These are phyloP conservation scores for Notiomystis cincta DNA, from an alignment of 2,113 vertebrate species.

Conservation along the genomic window DNA sequence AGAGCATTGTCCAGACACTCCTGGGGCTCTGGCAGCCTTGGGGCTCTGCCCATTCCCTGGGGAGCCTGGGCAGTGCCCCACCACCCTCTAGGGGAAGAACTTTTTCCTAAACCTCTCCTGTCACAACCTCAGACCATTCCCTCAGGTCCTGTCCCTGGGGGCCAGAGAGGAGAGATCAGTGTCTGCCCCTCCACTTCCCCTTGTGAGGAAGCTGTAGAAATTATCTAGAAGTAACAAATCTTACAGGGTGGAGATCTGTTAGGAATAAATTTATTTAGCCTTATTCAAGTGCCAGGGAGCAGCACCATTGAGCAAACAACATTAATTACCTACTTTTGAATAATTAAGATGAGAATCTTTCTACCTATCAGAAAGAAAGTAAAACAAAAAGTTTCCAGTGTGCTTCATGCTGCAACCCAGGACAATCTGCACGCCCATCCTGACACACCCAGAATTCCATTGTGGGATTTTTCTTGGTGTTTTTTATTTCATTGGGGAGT, in stretches of 20 bases:
- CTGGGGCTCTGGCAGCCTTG: not conserved
- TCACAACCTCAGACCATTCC: not conserved
- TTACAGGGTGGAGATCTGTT: not conserved
- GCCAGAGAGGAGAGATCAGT: not conserved
- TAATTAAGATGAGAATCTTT: not conserved
- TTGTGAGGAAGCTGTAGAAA: not conserved
- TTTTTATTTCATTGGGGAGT: not conserved
- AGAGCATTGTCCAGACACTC: not conserved
- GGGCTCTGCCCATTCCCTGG: not conserved
- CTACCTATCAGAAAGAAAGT: not conserved
- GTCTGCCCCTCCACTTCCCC: not conserved
- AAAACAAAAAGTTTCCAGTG: not conserved
- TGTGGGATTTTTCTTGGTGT: not conserved
- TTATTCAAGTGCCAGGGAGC: not conserved
- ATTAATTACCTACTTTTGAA: not conserved
- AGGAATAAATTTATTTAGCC: not conserved
- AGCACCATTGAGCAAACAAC: not conserved
- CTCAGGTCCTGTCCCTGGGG: not conserved
- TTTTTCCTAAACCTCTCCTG: not conserved
- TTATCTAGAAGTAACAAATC: not conserved
- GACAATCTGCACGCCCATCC: not conserved
- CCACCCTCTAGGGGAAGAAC: not conserved
- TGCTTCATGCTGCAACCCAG: not conserved
- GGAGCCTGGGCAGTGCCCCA: not conserved
- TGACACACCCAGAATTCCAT: not conserved